Base-by-base conservation (phyloP, 2,888 invertebrate species). In the Isoperla grammatica region DNA sequence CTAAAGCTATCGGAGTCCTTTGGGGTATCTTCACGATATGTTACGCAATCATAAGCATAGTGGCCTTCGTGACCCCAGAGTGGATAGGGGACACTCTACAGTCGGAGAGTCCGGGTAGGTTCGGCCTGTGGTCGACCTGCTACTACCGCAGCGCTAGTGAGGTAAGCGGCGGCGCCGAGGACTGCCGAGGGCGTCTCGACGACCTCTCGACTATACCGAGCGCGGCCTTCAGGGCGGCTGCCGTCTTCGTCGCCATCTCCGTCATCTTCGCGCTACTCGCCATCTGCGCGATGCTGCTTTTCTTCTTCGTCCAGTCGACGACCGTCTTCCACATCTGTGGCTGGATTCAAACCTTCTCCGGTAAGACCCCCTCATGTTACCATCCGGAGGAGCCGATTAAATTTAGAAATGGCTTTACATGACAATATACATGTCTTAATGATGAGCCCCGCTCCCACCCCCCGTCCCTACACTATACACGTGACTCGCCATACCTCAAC, bases 21-120 rank as follows among this genome's bases (percentile, higher is more conserved):
- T 98, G 98, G 98, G 96, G 91, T 64, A 91, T 98, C 72, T 96
- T 98, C 77, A 93, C 95, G 67, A 90, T 97, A 72, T 96, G 96
- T 77, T 96, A 94, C 75, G 93, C 94, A 65, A 95, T 98, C 71
- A 94, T 99, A 71, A 88, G 90, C 70, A 87, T 93, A 67, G 94
- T 98, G 35, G 91, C 95, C 3, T 95, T 98, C 75, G 87, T 97
- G 61, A 96, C 96, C 64, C 95, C 95, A 45, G 89, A 95, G 77
- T 90, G 94, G 94, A 82, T 93, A 64, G 90, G 90, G 11, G 89
- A 90, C 76, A 68, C 69, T 1, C 78, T 87, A 68, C 87, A 88
- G 68, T 87, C 90, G 65, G 89, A 91, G 67, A 88, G 88, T 70
- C 90, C 91, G 1, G 95, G 95, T 57, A 89, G 92, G 74, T 89